These are phyloP conservation scores for Aporophyla lueneburgensis DNA, from an alignment of 2,888 invertebrate species.

Conservation along the genomic window DNA sequence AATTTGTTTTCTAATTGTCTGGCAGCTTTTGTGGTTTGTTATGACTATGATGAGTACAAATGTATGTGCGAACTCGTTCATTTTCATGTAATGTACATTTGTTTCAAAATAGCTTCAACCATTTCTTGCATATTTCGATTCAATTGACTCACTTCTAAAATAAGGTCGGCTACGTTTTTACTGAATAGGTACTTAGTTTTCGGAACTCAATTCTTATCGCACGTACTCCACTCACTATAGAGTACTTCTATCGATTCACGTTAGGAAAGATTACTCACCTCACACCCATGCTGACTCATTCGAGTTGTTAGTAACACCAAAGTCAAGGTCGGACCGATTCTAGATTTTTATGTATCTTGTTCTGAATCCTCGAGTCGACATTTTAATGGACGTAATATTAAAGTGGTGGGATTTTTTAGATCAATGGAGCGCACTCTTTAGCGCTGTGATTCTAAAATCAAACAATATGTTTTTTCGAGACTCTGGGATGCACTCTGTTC, in stretches of 20 bases:
- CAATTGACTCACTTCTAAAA: constrained; percentile 26
- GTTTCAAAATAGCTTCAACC: constrained; percentile 41
- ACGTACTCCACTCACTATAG: neutral
- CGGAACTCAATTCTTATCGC: neutral
- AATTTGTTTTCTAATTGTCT: constrained; percentile 22
- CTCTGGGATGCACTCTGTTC: too few species aligned
- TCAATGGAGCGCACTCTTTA: too few species aligned
- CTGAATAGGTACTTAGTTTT: constrained; percentile 6
- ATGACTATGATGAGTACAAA: constrained; percentile 21
- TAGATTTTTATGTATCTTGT: neutral
- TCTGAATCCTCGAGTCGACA: neutral
- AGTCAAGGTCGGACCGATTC: constrained; percentile 23
- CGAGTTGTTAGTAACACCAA: neutral
- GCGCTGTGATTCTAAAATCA: too few species aligned
- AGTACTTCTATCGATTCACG: neutral
- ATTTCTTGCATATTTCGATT: constrained; percentile 16
- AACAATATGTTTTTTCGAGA: too few species aligned
- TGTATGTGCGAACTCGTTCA: constrained; percentile 9
- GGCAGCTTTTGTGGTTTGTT: constrained; percentile 28
- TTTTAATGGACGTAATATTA: too few species aligned
- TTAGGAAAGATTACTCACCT: neutral
- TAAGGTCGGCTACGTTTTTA: constrained; percentile 24
- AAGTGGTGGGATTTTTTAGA: too few species aligned
- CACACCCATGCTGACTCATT: constrained; percentile 21
- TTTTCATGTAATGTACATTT: constrained; percentile 13